Evolutionary conservation across 2,888 invertebrate genomes (phyloP).

Genomic region (Xestia xanthographa): DNA sequence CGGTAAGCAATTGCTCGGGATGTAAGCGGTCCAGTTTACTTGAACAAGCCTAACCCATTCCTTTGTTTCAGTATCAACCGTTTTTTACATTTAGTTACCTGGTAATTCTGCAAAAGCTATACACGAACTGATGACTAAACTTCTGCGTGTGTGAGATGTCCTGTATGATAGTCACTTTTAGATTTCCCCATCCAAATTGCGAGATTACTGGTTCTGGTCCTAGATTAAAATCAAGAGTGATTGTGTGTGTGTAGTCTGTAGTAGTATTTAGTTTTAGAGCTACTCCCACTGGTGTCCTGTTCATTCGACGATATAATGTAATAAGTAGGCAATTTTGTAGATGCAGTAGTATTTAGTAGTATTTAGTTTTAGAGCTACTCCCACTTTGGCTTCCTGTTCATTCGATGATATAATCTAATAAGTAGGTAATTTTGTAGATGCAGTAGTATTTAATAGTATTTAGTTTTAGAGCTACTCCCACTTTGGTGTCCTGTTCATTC

Average conservation of each 20-base stretch:
- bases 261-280: background rate
- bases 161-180: background rate
- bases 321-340: no score
- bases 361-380: no score
- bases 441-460: no score
- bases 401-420: no score
- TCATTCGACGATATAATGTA: background rate
- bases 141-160: no score
- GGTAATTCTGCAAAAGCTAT: background rate
- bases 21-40: constrained; percentile 5
- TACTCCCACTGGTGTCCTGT: background rate
- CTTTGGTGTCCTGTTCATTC: background rate
- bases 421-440: no score
- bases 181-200: background rate
- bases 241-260: no score
- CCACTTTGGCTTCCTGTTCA: no score
- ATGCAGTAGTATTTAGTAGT: no score
- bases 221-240: background rate
- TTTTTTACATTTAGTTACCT: background rate
- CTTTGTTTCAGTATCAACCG: background rate
- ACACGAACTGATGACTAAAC: no score
- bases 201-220: background rate
- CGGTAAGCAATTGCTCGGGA: background rate
- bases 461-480: background rate
- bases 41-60: background rate